Evolutionary conservation across 1,140 invertebrate genomes (phyloP), one percentile per base, ranked within the genome.

Genomic region (Stenopsyche tienmushanensis): DNA sequence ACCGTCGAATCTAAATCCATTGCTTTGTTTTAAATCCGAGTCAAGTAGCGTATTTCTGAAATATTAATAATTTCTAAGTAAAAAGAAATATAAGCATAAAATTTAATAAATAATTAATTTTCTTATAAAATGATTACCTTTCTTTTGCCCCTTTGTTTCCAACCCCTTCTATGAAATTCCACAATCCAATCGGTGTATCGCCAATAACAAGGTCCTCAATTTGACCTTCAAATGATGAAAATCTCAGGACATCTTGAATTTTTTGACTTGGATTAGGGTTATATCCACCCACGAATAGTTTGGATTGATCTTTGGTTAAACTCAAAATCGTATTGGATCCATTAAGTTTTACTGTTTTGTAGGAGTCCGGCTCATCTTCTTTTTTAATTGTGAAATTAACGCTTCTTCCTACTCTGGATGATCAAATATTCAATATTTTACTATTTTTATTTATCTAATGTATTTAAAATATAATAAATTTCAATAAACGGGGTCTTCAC

Each of bases 181-280:
- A 99, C 13, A 99, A 82, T 0, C 96, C 96, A 13, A 98, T 85
- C 2, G 88, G 89, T 10, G 87, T 88, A 25, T 94, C 92, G 15
- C 95, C 95, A 68, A 98, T 90, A 52, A 88, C 84, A 0, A 99
- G 76, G 54, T 95, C 93, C 74, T 98, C 96, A 64, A 99, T 91
- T 71, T 89, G 84, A 2, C 97, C 97, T 49, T 89, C 86, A 75
- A 96, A 99, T 0, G 86, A 88, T 2, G 84, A 86, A 45, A 87
- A 85, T 7, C 81, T 84, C 1, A 97, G 80, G 0, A 79, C 83
- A 2, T 84, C 76, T 62, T 90, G 91, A 1, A 91, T 83, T 45
- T 86, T 83, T 65, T 86, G 88, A 23, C 74, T 72, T 65, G 86
- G 88, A 29, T 75, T 73, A 1, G 77, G 74, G 0, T 93, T 92